Evolutionary conservation across 2,888 invertebrate genomes (phyloP).

Genomic region (Caenorhabditis angaria): DNA sequence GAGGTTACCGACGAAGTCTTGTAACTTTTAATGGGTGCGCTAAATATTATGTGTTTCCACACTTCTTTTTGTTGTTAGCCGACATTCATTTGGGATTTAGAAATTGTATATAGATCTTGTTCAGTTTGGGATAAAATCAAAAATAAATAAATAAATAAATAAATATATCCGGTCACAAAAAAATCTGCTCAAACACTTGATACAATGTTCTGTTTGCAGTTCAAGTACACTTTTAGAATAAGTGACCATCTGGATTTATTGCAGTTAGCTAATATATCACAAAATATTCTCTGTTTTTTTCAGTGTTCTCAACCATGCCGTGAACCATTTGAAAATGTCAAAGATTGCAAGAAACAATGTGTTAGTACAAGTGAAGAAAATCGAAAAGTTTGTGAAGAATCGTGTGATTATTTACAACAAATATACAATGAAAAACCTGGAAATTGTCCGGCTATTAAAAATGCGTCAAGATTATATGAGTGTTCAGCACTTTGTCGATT

Average conservation of each 20-base stretch:
- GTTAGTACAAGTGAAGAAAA: constrained; percentile 24
- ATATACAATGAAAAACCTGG: constrained; percentile 72
- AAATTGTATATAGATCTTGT: too few species aligned
- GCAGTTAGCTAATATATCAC: neutral
- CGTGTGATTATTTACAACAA: constrained; percentile 72
- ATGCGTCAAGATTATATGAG: constrained; percentile 53
- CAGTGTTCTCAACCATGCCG: constrained; percentile 69
- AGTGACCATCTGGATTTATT: neutral
- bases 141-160: too few species aligned
- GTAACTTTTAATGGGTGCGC: constrained; percentile 1
- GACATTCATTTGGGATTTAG: too few species aligned
- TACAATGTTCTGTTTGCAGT: neutral
- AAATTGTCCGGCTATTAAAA: constrained; percentile 69
- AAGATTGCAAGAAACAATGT: constrained; percentile 42
- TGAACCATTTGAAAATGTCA: constrained; percentile 51
- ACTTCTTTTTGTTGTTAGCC: too few species aligned
- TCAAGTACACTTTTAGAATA: neutral
- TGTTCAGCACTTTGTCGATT: constrained; percentile 72
- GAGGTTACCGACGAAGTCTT: neutral
- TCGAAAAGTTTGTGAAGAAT: constrained; percentile 57
- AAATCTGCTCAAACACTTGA: neutral
- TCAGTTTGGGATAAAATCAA: too few species aligned
- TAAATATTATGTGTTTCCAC: too few species aligned
- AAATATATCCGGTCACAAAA: too few species aligned
- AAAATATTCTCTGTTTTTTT: constrained; percentile 32